Evolutionary conservation across 2,113 vertebrate species (phyloP).

Genomic region (Onychostoma macrolepis): DNA sequence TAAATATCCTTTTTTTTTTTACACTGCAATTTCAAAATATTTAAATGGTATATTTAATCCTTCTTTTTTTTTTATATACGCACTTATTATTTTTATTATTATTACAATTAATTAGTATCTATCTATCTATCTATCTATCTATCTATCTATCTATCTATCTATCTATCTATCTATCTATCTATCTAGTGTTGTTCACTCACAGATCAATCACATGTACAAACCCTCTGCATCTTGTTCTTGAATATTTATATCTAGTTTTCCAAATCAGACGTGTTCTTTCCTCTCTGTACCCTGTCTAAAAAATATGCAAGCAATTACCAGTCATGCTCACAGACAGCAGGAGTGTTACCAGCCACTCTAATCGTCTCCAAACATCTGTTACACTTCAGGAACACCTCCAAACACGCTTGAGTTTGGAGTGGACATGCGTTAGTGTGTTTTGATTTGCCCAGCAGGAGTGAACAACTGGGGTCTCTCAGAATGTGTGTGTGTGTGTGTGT

Average conservation of each 20-base stretch:
- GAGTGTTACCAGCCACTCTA: slow-evolving; percentile 35
- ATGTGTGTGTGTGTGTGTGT: background rate
- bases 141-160: too few relatives aligned
- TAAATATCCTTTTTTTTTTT: too few relatives aligned
- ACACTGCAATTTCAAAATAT: too few relatives aligned
- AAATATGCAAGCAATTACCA: slow-evolving; percentile 26
- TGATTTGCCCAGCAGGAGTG: slow-evolving; percentile 29
- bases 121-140: too few relatives aligned
- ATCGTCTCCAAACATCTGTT: slow-evolving; percentile 29
- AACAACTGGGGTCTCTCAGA: background rate
- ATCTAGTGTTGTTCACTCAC: background rate
- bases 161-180: too few relatives aligned
- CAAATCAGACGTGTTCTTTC: background rate
- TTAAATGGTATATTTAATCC: too few relatives aligned
- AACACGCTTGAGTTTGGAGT: background rate
- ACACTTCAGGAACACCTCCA: slow-evolving; percentile 4
- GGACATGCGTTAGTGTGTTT: slow-evolving; percentile 39
- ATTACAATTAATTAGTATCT: too few relatives aligned
- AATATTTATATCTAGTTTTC: background rate
- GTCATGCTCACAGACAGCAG: background rate
- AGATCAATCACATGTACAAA: background rate
- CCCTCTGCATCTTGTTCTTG: background rate
- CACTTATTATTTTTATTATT: too few relatives aligned
- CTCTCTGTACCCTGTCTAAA: background rate
- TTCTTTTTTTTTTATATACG: too few relatives aligned